Base-by-base conservation (phyloP, 2,797 vertebrate species). In the Arctocebus calabarensis region DNA sequence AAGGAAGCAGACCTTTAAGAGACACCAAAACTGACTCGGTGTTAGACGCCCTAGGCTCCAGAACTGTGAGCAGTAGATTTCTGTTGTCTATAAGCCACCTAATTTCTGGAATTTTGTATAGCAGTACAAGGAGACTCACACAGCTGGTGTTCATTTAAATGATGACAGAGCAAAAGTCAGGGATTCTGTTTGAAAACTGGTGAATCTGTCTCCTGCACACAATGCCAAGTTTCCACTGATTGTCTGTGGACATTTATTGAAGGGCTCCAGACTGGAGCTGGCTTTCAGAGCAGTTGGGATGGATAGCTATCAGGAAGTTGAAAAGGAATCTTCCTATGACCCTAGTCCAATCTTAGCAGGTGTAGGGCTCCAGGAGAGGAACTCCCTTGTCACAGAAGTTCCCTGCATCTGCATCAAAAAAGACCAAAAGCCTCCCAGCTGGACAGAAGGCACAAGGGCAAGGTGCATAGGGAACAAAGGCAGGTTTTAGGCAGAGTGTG, bases 351-450 rank as follows among this genome's bases (percentile, higher is more conserved):
- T 17, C 1, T 11, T 25, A 71, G 23, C 10, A 0, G 9, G n/a
- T 61, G 9, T 52, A 4, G 0, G 8, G 23, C 48, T 62, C 14
- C 5, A 8, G 2, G 19, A 9, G 1, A 7, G 52, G 64, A n/a
- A 22, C 75, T 20, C 7, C n/a, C 2, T 61, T 43, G 25, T n/a
- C 70, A 6, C 14, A 19, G 64, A 1, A 1, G 10, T 68, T 77
- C 32, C 74, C 52, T 23, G 0, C 40, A 5, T 10, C 9, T 23
- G 0, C 40, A 5, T 10, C 9, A 25, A 79, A 19, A 57, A 11
- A 25, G 25, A 7, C 27, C 25, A 34, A 22, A 25, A 13, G 52
- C 48, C 40, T 48, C 64, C 17, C 17, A 13, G 52, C 34, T 57
- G 48, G 29, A 77, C 23, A 29, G 71, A 52, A 75, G 29, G 2